phyloP scores from a whole-genome alignment of 2,113 vertebrate species.

The Stictonetta naevosa region DNA sequence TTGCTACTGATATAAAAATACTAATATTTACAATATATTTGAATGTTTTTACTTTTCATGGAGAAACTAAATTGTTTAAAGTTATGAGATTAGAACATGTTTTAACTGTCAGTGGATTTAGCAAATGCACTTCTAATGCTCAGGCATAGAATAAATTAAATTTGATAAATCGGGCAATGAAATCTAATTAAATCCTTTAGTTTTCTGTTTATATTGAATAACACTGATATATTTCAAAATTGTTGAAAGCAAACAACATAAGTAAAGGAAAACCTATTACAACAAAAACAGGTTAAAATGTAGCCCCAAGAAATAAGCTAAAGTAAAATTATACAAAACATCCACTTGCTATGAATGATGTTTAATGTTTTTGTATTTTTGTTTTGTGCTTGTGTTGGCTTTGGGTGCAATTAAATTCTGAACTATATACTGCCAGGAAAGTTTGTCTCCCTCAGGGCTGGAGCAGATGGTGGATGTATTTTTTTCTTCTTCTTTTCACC shows the following conservation, averaged over 20 bases:
- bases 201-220: slow-evolving; percentile 19
- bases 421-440: slow-evolving; percentile 20
- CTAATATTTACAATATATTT: background rate
- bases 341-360: background rate
- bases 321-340: background rate
- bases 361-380: background rate
- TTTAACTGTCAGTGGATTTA: background rate
- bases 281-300: background rate
- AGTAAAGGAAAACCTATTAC: background rate
- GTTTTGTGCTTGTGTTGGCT: background rate
- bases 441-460: background rate
- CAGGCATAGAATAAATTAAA: background rate
- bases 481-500: background rate
- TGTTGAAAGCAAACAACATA: background rate
- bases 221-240: slow-evolving; percentile 8
- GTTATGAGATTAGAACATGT: background rate
- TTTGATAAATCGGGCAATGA: background rate
- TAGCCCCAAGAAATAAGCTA: background rate
- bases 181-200: background rate
- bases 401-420: slow-evolving; percentile 13
- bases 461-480: slow-evolving; percentile 29
- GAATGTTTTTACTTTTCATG: background rate
- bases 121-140: background rate
- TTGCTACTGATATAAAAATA: background rate
- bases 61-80: background rate